Conservation (phyloP, 2,113 vertebrate species). For the Perca fluviatilis region DNA sequence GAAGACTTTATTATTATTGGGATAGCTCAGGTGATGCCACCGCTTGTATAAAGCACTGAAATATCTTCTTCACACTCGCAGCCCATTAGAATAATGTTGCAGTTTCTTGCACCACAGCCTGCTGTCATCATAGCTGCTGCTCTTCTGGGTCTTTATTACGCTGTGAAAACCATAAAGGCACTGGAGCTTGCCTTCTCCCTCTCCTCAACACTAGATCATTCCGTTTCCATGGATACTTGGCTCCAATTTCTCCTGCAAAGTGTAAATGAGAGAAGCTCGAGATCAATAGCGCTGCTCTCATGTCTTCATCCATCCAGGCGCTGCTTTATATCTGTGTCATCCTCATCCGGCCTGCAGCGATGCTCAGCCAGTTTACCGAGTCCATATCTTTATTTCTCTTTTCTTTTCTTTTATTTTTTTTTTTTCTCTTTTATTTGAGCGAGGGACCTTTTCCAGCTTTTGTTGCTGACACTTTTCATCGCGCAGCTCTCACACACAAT, state of each 20-base stretch:
- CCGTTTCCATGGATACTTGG: constrained; percentile 70
- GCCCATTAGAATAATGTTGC: neutral
- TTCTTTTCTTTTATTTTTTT: no score
- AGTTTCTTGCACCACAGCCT: neutral
- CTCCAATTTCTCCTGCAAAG: constrained; percentile 46
- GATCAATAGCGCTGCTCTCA: constrained; percentile 43
- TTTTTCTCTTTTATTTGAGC: no score
- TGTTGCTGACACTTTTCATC: neutral
- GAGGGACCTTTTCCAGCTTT: neutral
- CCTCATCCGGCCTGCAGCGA: neutral
- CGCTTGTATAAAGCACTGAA: neutral
- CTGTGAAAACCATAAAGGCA: constrained; percentile 14
- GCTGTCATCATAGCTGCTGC: neutral
- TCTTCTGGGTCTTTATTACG: constrained; percentile 15
- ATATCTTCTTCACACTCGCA: neutral
- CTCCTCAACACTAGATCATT: constrained; percentile 9
- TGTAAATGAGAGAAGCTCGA: constrained; percentile 44
- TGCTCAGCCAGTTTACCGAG: neutral
- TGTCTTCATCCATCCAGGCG: neutral
- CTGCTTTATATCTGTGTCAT: constrained; percentile 9
- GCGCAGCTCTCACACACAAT: neutral
- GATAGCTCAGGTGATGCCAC: neutral
- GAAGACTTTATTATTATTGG: neutral
- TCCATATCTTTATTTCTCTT: neutral
- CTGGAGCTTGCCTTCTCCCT: constrained; percentile 11